Conservation (phyloP, 2,113 vertebrate species). For the Corythoichthys intestinalis region DNA sequence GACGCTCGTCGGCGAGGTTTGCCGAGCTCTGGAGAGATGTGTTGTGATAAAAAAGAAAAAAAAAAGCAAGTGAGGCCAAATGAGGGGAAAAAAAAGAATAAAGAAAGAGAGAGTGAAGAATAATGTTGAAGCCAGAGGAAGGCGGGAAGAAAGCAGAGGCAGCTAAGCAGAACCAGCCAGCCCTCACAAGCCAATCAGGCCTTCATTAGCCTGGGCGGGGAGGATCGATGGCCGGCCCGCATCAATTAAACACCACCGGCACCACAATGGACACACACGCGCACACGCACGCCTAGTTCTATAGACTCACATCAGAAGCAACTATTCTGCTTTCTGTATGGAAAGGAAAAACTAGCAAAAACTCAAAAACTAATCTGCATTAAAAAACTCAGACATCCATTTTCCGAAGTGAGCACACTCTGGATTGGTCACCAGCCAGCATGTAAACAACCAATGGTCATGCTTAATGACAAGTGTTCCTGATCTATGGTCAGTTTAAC, state of each 20-base stretch:
- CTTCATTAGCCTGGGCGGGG: constrained; percentile 80
- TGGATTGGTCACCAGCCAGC: too few relatives aligned
- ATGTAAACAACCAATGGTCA: too few relatives aligned
- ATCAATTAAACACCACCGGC: constrained; percentile 78
- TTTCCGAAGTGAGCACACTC: not conserved
- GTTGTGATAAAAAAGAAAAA: constrained; percentile 20
- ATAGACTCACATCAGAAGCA: constrained; percentile 20
- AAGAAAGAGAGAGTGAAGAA: constrained; percentile 52
- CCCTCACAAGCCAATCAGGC: constrained; percentile 83
- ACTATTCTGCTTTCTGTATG: constrained; percentile 1
- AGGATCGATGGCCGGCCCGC: constrained; percentile 79
- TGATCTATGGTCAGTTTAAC: too few relatives aligned
- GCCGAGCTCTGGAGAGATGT: constrained; percentile 2
- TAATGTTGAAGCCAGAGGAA: constrained; percentile 67
- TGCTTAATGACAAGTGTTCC: too few relatives aligned
- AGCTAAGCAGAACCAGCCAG: constrained; percentile 81
- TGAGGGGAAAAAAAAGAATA: constrained; percentile 31
- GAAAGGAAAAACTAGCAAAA: not conserved
- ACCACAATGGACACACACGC: constrained; percentile 47
- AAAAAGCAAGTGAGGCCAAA: constrained; percentile 29
- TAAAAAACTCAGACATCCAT: not conserved
- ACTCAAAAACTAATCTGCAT: not conserved
- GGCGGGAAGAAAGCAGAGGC: constrained; percentile 73
- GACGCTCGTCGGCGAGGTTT: constrained; percentile 1
- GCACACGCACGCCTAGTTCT: constrained; percentile 32